Evolutionary conservation across 2,113 vertebrate genomes (phyloP).

Genomic region (Semnornis frantzii): DNA sequence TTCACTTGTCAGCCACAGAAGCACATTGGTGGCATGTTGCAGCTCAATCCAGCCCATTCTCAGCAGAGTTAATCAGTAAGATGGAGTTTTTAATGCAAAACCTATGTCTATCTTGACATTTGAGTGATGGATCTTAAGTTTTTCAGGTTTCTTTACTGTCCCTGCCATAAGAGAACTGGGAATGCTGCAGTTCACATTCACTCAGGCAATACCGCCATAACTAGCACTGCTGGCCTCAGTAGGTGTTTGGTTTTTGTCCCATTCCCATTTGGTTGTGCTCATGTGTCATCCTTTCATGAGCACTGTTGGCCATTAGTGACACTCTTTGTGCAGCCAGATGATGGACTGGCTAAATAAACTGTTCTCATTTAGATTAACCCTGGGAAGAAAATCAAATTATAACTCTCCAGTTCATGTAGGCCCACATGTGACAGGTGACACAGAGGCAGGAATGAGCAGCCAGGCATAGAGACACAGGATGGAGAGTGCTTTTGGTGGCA

Average conservation of each 20-base stretch:
- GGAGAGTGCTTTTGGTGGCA: not conserved
- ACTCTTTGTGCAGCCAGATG: not conserved
- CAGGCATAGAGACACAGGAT: not conserved
- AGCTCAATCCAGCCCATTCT: not conserved
- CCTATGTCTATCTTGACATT: not conserved
- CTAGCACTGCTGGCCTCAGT: not conserved
- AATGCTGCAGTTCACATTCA: accelerated
- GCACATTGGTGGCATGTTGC: not conserved
- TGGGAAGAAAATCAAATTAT: not conserved
- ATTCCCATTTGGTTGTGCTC: not conserved
- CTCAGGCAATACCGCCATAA: not conserved
- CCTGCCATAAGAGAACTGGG: not conserved
- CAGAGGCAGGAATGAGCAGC: not conserved
- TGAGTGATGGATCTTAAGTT: not conserved
- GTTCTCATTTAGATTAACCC: not conserved
- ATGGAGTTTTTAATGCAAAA: not conserved
- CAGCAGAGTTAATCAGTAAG: not conserved
- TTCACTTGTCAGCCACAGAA: not conserved
- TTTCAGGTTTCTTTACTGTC: not conserved
- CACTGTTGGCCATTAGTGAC: not conserved
- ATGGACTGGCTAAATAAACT: not conserved
- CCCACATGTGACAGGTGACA: not conserved
- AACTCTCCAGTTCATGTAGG: not conserved
- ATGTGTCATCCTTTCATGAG: not conserved
- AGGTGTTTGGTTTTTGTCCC: not conserved